These are phyloP conservation scores for Odontamblyopus rebecca DNA, from an alignment of 2,797 vertebrate species.

Conservation along the genomic window DNA sequence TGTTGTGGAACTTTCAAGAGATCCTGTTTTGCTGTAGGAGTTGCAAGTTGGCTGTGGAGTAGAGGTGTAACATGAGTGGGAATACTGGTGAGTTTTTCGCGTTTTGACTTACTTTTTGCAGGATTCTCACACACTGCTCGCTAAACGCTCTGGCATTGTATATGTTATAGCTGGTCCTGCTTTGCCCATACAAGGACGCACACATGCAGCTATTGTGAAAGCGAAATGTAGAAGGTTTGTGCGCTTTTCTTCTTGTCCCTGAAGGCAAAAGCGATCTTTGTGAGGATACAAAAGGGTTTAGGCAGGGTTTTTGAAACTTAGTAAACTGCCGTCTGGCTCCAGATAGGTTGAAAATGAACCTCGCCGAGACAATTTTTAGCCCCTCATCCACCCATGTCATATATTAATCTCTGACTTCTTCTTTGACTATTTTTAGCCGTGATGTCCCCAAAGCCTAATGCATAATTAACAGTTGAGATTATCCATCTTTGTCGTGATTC, in stretches of 20 bases:
- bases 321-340: constrained; percentile 19
- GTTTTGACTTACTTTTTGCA: neutral
- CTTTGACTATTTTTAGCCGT: constrained; percentile 18
- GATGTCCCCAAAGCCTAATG: constrained; percentile 16
- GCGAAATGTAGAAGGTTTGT: neutral
- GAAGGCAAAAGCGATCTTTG: constrained; percentile 6
- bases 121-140: constrained; percentile 5
- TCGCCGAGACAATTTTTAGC: neutral
- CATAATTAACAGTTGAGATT: constrained; percentile 37
- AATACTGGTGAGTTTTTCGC: constrained; percentile 55
- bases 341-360: neutral
- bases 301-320: constrained; percentile 25
- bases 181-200: constrained; percentile 74
- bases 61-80: constrained; percentile 45
- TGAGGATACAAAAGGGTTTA: constrained; percentile 23
- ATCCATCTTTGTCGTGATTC: constrained; percentile 26
- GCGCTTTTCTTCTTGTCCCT: neutral
- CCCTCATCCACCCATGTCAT: neutral
- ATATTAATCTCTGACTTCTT: constrained; percentile 27
- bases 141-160: constrained; percentile 24
- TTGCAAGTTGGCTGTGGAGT: constrained; percentile 36
- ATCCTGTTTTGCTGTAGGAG: constrained; percentile 51
- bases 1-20: constrained; percentile 65
- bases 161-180: constrained; percentile 30
- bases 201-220: constrained; percentile 42